These are phyloP conservation scores for Colletes gigas DNA, from an alignment of 1,140 invertebrate genomes.

Conservation along the genomic window DNA sequence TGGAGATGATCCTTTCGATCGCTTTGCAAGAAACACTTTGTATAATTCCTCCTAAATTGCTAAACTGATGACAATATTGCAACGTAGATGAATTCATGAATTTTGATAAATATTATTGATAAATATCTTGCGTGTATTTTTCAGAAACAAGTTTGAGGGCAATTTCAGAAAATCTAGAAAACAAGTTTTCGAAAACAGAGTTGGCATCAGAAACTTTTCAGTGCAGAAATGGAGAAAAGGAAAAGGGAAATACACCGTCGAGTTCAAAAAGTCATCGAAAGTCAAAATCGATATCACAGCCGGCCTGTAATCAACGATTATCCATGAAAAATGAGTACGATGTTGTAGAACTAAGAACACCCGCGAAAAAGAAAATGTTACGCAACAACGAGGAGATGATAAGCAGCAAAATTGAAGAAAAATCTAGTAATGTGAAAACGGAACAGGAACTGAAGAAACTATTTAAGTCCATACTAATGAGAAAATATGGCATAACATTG, in stretches of 20 bases:
- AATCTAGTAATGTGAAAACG: constrained; percentile 1
- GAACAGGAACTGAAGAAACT: constrained; percentile 13
- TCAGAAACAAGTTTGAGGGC: constrained; percentile 46
- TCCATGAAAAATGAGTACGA: constrained; percentile 38
- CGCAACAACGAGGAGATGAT: constrained; percentile 32
- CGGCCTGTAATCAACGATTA: constrained; percentile 14
- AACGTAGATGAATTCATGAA: too few relatives aligned
- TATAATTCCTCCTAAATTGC: too few relatives aligned
- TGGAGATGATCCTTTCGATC: too few relatives aligned
- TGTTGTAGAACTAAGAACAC: constrained; percentile 27
- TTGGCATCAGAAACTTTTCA: neutral
- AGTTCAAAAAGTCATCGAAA: constrained; percentile 41
- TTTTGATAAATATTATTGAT: too few relatives aligned
- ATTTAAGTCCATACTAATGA: constrained; percentile 36
- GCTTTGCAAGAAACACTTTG: too few relatives aligned
- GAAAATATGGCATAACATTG: constrained; percentile 53
- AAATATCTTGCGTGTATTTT: neutral
- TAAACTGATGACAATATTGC: too few relatives aligned
- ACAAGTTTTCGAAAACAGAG: constrained; percentile 43
- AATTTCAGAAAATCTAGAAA: constrained; percentile 48
- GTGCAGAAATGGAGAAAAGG: neutral
- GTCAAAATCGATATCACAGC: constrained; percentile 32
- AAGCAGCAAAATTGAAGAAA: neutral
- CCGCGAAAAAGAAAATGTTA: constrained; percentile 18
- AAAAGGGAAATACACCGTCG: constrained; percentile 30